Evolutionary conservation across 2,888 invertebrate species (phyloP), one percentile per base, ranked within the genome.

Genomic region (Fragum whitleyi): DNA sequence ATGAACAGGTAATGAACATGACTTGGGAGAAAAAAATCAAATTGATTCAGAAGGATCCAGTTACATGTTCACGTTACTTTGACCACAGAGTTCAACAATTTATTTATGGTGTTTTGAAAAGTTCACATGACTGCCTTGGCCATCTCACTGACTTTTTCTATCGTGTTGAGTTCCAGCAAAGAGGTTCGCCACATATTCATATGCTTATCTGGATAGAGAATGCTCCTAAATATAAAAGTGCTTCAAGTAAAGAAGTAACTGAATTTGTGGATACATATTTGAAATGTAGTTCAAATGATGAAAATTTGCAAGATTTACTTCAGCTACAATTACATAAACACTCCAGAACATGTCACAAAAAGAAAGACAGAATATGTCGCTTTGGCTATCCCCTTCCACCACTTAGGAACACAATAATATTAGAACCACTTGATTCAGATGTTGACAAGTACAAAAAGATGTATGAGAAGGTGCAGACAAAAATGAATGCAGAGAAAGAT

Each of bases 171-270:
- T n/a, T n/a, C n/a, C n/a, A n/a, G n/a, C n/a, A 83, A 29, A 77
- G 80, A 71, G 83, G 83, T 59, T 77, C 74, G 5, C 80, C 80
- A 55, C 83, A 84, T 21, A 55, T 55, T 55, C 55, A 55, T 28
- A 61, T 29, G 61, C 9, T 61, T 11, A 16, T 61, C 61, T n/a
- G n/a, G n/a, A n/a, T n/a, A n/a, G n/a, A n/a, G n/a, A n/a, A n/a
- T n/a, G n/a, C n/a, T n/a, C n/a, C 61, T 29, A 61, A 61, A n/a
- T 32, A 28, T 23, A 32, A 32, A 21, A 29, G 26, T n/a, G 29
- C 19, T 32, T 29, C 29, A 19, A 61, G 29, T 61, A n/a, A 26
- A 29, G 61, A 61, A 26, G 29, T 61, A 21, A 61, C 61, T 26
- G 28, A 28, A 26, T 61, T 19, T 61, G 61, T 61, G 16, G 61